Conservation (phyloP, 2,797 vertebrate genomes). For the Poecilia gillii region DNA sequence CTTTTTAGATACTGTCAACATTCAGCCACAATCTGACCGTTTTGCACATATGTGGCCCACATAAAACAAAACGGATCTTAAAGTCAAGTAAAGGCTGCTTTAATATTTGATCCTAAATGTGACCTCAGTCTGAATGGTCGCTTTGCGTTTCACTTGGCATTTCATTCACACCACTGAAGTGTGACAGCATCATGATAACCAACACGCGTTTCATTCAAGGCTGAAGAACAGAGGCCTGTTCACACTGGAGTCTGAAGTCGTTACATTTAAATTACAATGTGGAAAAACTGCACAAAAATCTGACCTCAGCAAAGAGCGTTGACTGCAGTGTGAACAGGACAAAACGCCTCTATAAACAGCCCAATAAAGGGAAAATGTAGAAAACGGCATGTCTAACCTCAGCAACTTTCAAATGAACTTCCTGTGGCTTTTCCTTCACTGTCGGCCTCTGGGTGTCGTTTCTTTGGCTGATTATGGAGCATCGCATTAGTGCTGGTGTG, state of each 20-base stretch:
- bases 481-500: not conserved
- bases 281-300: not conserved
- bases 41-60: not conserved
- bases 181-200: not conserved
- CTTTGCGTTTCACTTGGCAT: not conserved
- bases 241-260: not conserved
- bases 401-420: not conserved
- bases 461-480: not conserved
- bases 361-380: not conserved
- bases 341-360: not conserved
- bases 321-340: not conserved
- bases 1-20: not conserved
- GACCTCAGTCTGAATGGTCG: not conserved
- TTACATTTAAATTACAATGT: not conserved
- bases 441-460: not conserved
- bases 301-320: not conserved
- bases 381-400: not conserved
- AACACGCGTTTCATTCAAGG: not conserved
- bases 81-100: not conserved
- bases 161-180: not conserved
- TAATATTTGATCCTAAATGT: not conserved
- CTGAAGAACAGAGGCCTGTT: not conserved
- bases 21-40: not conserved
- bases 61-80: not conserved
- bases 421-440: not conserved